phyloP scores from a whole-genome alignment of 2,888 invertebrate genomes.

The Neoaliturus tenellus region DNA sequence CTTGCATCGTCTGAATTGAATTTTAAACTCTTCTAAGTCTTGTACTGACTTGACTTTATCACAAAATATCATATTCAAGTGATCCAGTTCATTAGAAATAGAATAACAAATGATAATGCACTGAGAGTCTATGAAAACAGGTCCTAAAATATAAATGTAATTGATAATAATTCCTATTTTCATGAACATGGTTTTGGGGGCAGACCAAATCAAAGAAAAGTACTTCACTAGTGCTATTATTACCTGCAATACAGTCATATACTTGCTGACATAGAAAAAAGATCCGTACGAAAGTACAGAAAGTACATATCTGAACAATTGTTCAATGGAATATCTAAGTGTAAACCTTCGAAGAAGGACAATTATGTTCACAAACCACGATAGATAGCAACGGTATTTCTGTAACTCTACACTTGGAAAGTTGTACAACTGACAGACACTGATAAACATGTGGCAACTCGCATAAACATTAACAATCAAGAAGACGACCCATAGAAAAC shows the following conservation, averaged over 20 bases:
- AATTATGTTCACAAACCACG: not conserved
- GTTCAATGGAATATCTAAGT: not conserved
- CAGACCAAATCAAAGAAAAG: not conserved
- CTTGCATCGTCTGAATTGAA: not conserved
- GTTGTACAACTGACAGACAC: not conserved
- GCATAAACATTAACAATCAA: not conserved
- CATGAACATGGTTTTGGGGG: not conserved
- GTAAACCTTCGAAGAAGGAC: not conserved
- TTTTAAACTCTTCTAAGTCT: not conserved
- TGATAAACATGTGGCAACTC: not conserved
- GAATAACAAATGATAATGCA: not conserved
- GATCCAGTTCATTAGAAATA: not conserved
- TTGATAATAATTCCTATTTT: not conserved
- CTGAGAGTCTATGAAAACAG: not conserved
- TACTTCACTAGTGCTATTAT: not conserved
- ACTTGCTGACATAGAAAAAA: not conserved
- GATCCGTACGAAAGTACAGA: not conserved
- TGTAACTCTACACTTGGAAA: not conserved
- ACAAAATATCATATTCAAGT: not conserved
- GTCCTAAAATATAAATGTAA: not conserved
- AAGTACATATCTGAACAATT: not conserved
- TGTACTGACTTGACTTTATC: not conserved
- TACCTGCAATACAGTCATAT: not conserved
- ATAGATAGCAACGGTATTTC: not conserved
- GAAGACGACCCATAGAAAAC: not conserved